Percentiles rank a stretch among this genome's conserved stretches.
phyloP scores from a whole-genome alignment of 2,888 invertebrate species.

The Cerastis leucographa region DNA sequence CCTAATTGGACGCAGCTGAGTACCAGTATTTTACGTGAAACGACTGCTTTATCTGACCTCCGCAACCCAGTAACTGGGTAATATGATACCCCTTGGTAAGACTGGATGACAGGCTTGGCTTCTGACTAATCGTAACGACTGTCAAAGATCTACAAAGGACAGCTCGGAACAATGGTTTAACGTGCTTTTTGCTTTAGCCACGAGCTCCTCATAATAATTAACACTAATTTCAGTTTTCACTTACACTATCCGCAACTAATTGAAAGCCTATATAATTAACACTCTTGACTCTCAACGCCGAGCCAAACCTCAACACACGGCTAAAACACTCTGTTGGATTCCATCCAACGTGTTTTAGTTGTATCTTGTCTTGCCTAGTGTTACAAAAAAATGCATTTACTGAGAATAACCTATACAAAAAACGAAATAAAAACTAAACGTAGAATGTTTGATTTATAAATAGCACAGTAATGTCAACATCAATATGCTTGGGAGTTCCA shows the following conservation, averaged over 20 bases:
- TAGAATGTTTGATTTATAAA: not conserved
- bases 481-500: not conserved
- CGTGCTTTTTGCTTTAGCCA: no score
- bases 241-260: not conserved
- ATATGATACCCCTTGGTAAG: no score
- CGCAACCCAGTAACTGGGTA: no score
- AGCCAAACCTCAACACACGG: not conserved
- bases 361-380: not conserved
- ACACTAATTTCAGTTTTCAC: not conserved
- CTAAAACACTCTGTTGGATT: no score
- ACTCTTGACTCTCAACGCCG: not conserved
- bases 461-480: not conserved
- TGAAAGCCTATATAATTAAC: not conserved
- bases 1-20: no score
- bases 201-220: no score
- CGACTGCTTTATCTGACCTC: no score
- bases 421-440: not conserved
- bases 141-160: no score
- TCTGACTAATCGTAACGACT: no score
- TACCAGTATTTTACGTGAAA: no score
- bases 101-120: no score
- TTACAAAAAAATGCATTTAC: not conserved
- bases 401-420: not conserved
- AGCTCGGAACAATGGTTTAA: no score
- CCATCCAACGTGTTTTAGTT: not conserved